Conservation (phyloP, 2,797 vertebrate species). For the Pseudochromis fuscus region DNA sequence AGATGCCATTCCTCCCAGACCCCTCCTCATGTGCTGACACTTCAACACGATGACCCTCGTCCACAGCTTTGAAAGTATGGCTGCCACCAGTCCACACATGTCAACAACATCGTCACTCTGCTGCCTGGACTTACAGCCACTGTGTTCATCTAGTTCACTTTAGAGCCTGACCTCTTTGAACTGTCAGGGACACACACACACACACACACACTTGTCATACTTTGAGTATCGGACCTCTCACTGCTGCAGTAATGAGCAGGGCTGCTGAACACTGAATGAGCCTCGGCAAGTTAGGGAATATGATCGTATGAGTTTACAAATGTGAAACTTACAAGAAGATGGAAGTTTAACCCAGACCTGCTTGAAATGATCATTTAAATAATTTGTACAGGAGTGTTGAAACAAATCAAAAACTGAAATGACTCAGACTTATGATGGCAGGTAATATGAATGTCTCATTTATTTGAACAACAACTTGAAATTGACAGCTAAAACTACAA, state of each 20-base stretch:
- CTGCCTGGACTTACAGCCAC: constrained; percentile 23
- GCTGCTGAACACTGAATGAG: too few species aligned
- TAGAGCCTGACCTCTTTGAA: constrained; percentile 49
- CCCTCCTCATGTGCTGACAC: constrained; percentile 30
- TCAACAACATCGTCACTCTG: constrained; percentile 43
- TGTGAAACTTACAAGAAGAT: too few species aligned
- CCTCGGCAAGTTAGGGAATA: too few species aligned
- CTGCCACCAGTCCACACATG: constrained; percentile 23
- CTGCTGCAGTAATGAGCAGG: constrained; percentile 50
- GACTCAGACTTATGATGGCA: too few species aligned
- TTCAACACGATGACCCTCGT: constrained; percentile 23
- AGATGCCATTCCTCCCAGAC: not conserved
- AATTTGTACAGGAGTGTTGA: too few species aligned
- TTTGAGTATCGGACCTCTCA: constrained; percentile 31
- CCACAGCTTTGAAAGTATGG: constrained; percentile 23
- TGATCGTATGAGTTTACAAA: too few species aligned
- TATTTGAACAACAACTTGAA: too few species aligned
- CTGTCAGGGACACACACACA: constrained; percentile 21
- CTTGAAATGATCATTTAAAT: too few species aligned
- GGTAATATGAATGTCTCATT: too few species aligned
- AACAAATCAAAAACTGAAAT: too few species aligned
- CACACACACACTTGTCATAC: constrained; percentile 27
- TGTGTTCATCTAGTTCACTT: constrained; percentile 70
- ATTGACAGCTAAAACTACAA: too few species aligned
- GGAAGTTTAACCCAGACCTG: too few species aligned